Evolutionary conservation across 2,113 vertebrate genomes (phyloP).

Genomic region (Cyrtonyx montezumae): DNA sequence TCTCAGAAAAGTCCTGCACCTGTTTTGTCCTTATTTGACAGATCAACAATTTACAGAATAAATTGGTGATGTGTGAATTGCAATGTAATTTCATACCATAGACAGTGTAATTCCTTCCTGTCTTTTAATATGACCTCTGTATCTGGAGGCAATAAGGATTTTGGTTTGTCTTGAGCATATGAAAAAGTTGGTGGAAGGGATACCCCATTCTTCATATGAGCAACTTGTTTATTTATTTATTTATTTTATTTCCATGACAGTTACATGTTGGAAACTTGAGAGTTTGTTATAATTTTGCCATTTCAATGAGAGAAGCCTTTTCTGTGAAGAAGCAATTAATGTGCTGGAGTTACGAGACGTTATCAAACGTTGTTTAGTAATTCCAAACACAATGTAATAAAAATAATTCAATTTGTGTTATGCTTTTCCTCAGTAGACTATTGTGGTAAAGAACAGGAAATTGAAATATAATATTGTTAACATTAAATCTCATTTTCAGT

Average conservation of each 20-base stretch:
- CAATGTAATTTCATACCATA: not conserved
- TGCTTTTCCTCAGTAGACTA: not conserved
- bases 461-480: not conserved
- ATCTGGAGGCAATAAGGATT: not conserved
- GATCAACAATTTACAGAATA: conserved; percentile 68
- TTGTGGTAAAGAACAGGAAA: not conserved
- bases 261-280: not conserved
- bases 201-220: not conserved
- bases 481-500: conserved; percentile 9
- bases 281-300: not conserved
- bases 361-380: not conserved
- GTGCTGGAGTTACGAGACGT: not conserved
- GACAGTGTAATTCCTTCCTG: not conserved
- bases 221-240: not conserved
- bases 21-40: conserved; percentile 56
- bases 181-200: not conserved
- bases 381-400: not conserved
- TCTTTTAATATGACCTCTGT: not conserved
- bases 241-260: not conserved
- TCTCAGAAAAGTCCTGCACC: conserved; percentile 63
- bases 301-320: not conserved
- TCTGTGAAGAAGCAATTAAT: not conserved
- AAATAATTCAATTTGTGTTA: not conserved
- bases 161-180: not conserved
- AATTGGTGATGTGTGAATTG: not conserved